These are phyloP conservation scores for Glaucidium brasilianum DNA, from an alignment of 2,113 vertebrate genomes.

Conservation along the genomic window DNA sequence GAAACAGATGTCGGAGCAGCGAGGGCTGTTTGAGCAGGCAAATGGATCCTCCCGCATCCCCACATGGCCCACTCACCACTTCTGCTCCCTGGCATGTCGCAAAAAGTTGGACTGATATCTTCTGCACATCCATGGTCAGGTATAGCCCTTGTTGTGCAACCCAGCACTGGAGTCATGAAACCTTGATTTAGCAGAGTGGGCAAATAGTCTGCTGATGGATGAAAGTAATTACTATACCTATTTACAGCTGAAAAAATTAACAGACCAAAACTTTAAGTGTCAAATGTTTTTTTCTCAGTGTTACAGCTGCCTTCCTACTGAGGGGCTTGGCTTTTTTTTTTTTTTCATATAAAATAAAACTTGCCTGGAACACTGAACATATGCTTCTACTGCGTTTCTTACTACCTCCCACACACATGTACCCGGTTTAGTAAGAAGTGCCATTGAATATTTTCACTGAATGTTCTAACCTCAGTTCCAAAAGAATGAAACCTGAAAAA, in stretches of 20 bases:
- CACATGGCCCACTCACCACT: not conserved
- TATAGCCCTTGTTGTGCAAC: not conserved
- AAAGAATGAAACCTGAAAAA: constrained; percentile 58
- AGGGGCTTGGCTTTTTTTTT: not conserved
- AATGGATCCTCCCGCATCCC: not conserved
- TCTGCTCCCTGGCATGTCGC: not conserved
- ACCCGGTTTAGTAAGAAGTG: not conserved
- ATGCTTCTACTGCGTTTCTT: not conserved
- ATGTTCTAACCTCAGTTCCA: constrained; percentile 34
- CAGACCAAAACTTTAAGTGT: not conserved
- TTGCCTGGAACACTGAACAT: not conserved
- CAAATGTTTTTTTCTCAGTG: not conserved
- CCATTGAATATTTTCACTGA: constrained; percentile 5
- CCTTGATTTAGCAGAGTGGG: not conserved
- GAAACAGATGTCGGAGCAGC: not conserved
- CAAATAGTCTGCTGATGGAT: not conserved
- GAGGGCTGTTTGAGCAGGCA: not conserved
- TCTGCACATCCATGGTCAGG: fast-evolving
- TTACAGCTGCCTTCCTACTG: not conserved
- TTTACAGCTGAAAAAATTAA: not conserved
- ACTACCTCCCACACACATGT: not conserved
- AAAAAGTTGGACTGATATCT: not conserved
- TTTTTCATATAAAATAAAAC: not conserved
- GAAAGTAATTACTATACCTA: not conserved
- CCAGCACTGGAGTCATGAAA: not conserved